Base-by-base conservation (phyloP, 2,888 invertebrate species). In the Axea sp. region DNA sequence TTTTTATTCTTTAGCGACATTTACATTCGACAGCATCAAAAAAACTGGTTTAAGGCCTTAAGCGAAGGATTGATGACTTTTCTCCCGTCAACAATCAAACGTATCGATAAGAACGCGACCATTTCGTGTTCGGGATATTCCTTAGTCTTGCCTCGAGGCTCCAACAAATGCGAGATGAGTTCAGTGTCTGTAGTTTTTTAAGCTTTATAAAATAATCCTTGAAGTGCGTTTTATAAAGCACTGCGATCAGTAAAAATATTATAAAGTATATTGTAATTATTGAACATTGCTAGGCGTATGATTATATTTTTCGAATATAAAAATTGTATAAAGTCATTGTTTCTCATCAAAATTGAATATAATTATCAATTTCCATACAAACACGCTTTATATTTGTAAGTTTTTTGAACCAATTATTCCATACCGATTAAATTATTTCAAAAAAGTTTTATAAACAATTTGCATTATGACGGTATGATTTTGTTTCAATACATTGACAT, bases 51-150 rank as follows among this genome's bases (percentile, higher is more conserved):
- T 39, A 26, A 62, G 47, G 39, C 55, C 55, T 47, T 37, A 47
- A 59, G 62, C 53, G 62, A 71, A 45, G 62, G 55, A 71, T 71
- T 62, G 71, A 71, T 71, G 71, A 71, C 71, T 71, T 62, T 62
- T 71, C 62, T 71, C n/a, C 37, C 59, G 41, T 62, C 55, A 62
- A 37, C 53, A 62, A 59, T 51, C 68, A 68, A 68, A 68, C 51
- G 59, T 43, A 41, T 31, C 33, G 62, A 55, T 62, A 62, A 71
- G 69, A 53, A 55, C 62, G 47, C 55, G 55, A 62, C 55, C 60
- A 55, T 49, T 49, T 45, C 45, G 62, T 64, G 65, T 57, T 39
- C 71, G 24, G 55, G 62, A 55, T 65, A 33, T 55, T 62, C 47
- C 15, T 37, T 15, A 39, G 39, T 69, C 33, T 69, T 37, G 60